Evolutionary conservation across 2,888 invertebrate species (phyloP).

Genomic region (Opisthograptis luteolata): DNA sequence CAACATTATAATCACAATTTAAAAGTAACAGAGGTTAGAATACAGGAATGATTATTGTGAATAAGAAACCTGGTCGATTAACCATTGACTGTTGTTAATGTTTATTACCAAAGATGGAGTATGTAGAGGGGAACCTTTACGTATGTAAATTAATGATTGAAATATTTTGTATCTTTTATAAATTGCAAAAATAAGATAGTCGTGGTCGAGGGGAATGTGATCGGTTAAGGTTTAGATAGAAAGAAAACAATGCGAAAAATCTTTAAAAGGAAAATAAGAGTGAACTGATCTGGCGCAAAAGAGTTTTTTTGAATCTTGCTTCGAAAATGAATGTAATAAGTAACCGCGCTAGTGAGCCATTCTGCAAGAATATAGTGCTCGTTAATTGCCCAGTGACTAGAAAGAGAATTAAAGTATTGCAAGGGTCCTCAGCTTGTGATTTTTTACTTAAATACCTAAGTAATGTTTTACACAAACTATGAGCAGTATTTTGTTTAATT

Average conservation of each 20-base stretch:
- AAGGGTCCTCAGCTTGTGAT: slow-evolving; percentile 39
- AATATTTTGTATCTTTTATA: slow-evolving; percentile 81
- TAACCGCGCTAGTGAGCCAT: neutral
- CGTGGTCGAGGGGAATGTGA: slow-evolving; percentile 73
- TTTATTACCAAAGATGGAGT: slow-evolving; percentile 81
- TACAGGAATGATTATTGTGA: slow-evolving; percentile 54
- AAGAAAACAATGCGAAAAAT: slow-evolving; percentile 49
- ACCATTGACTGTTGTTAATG: slow-evolving; percentile 74
- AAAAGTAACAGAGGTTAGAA: slow-evolving; percentile 49
- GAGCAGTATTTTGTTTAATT: slow-evolving; percentile 35
- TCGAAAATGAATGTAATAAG: slow-evolving; percentile 10
- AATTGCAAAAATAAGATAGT: slow-evolving; percentile 72
- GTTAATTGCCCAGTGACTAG: slow-evolving; percentile 15
- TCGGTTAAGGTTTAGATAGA: slow-evolving; percentile 75
- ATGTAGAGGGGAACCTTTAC: slow-evolving; percentile 67
- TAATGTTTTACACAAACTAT: slow-evolving; percentile 33
- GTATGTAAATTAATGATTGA: slow-evolving; percentile 74
- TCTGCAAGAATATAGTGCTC: slow-evolving; percentile 15
- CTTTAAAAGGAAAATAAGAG: slow-evolving; percentile 33
- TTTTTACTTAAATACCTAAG: slow-evolving; percentile 37
- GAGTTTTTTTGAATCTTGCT: slow-evolving; percentile 15
- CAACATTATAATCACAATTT: slow-evolving; percentile 30
- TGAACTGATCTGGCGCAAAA: slow-evolving; percentile 15
- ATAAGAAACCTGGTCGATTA: slow-evolving; percentile 63
- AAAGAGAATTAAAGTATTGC: slow-evolving; percentile 6